Base-by-base conservation (phyloP, 2,888 invertebrate genomes). In the Malacosoma neustria region DNA sequence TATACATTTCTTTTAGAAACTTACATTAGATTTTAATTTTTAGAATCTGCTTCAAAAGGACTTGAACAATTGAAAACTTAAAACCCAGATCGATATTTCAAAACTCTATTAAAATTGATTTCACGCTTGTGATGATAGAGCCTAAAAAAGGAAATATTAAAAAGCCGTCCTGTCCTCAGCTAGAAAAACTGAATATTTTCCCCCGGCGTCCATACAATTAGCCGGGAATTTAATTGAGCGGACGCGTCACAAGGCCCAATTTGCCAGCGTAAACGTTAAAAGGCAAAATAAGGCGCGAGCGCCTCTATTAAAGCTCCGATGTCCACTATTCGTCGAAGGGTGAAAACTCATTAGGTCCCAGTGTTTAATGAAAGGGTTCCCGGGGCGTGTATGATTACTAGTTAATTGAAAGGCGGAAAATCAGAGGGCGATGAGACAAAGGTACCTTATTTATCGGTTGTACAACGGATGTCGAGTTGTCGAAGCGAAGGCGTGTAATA, bases 341-440 rank as follows among this genome's bases (percentile, higher is more conserved):
- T 72, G 75, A 80, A 84, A 85, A 84, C 81, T 84, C 81, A 82
- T 84, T 82, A 39, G 39, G 36, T 31, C 81, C 67, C 68, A 64
- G 63, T 70, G 64, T 72, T 74, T 79, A 79, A 84, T 82, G 75
- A 84, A 85, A 84, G 79, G 79, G 76, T 67, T 66, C 71, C 70
- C 63, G 68, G 68, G 71, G 70, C 74, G 79, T 82, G 73, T 80
- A 80, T 82, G 81, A 81, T 81, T 84, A 82, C 82, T 71, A 69
- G 74, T 75, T 82, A 84, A 85, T 84, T 85, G 81, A 79, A 77
- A 77, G 72, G 72, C 61, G 66, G 70, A 67, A 82, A 82, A 77
- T 80, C 80, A 76, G 65, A 70, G 70, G 61, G 66, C 58, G 57
- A 54, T 51, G 59, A 67, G 62, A 76, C 76, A 73, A 71, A 74